Conservation (phyloP, 2,888 invertebrate genomes). For the Ichneumoninae sp. region DNA sequence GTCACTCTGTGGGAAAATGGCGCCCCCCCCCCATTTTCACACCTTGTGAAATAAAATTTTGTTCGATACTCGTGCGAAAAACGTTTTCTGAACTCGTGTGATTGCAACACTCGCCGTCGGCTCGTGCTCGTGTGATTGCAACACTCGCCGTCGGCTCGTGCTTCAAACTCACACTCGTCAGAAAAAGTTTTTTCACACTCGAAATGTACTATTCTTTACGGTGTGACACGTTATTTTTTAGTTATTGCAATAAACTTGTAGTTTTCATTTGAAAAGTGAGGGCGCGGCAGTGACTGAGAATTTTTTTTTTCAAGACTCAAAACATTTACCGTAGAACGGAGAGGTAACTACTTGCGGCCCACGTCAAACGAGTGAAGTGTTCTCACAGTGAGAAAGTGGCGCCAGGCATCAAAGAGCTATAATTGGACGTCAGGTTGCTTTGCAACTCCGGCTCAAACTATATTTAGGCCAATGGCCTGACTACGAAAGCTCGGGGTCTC, state of each 20-base stretch:
- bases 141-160: too few relatives aligned
- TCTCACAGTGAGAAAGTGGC: conserved; percentile 67
- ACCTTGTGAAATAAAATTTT: too few relatives aligned
- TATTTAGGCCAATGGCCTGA: conserved; percentile 79
- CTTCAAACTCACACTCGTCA: too few relatives aligned
- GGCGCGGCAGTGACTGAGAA: neutral
- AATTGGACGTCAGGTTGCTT: conserved; percentile 81
- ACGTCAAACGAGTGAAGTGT: conserved; percentile 6
- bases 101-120: too few relatives aligned
- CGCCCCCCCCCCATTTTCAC: too few relatives aligned
- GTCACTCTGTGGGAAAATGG: too few relatives aligned
- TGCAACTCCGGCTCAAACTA: conserved; percentile 71
- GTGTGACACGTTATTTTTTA: neutral
- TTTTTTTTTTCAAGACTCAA: conserved; percentile 12
- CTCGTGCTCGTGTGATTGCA: too few relatives aligned
- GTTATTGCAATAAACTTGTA: neutral
- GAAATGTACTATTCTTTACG: neutral
- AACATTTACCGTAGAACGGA: conserved; percentile 48
- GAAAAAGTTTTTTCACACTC: too few relatives aligned
- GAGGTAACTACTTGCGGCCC: conserved; percentile 34
- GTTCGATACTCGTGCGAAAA: too few relatives aligned
- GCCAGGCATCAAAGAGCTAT: conserved; percentile 81
- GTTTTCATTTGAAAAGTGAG: neutral
- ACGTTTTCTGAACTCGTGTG: too few relatives aligned
- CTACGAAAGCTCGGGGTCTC: conserved; percentile 73